phyloP scores from a whole-genome alignment of 2,797 vertebrate species.

The Telmatherina bonti region DNA sequence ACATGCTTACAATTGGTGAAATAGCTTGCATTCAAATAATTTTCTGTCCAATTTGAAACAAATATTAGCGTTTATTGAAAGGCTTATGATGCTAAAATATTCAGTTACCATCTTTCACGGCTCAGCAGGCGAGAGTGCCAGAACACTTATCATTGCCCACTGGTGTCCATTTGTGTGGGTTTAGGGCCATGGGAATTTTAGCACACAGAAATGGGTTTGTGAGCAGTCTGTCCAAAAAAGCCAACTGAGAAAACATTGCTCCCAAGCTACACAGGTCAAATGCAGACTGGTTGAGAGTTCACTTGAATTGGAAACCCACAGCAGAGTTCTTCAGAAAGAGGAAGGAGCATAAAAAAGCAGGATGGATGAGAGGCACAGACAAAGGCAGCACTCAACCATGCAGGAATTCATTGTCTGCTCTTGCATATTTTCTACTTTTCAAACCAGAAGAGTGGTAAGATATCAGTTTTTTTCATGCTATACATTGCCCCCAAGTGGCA shows the following conservation, averaged over 20 bases:
- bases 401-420: background rate
- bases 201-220: background rate
- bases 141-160: background rate
- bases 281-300: background rate
- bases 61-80: background rate
- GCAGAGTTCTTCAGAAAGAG: background rate
- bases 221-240: background rate
- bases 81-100: background rate
- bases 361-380: background rate
- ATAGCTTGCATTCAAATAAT: background rate
- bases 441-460: background rate
- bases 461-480: background rate
- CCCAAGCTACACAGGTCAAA: background rate
- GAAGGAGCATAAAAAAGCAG: background rate
- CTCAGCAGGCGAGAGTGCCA: background rate
- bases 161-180: background rate
- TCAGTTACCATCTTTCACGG: background rate
- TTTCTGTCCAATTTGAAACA: background rate
- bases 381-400: background rate
- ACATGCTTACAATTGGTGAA: no score
- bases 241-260: background rate
- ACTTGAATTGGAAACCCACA: background rate
- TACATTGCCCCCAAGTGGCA: background rate
- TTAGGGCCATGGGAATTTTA: background rate
- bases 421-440: background rate